These are phyloP conservation scores for Heteropelma amictum DNA, from an alignment of 2,888 invertebrate species.

Conservation along the genomic window DNA sequence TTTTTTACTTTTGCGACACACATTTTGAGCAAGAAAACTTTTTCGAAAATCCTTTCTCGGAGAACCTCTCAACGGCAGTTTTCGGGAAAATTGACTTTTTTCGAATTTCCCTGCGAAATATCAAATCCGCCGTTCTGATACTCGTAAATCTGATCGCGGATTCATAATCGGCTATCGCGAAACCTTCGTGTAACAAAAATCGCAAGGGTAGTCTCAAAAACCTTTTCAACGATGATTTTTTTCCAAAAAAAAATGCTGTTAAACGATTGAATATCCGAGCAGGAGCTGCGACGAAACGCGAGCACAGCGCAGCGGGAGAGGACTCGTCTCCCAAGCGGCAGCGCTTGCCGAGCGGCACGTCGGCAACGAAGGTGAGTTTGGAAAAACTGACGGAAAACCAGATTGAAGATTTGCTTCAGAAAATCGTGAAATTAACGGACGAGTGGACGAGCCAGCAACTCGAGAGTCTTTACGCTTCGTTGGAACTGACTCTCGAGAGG, in stretches of 20 bases:
- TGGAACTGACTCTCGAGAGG: conserved; percentile 63
- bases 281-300: conserved; percentile 67
- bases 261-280: background rate
- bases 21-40: conserved; percentile 6
- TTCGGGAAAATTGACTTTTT: too few species aligned
- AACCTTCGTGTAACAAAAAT: too few species aligned
- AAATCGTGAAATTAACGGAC: conserved; percentile 64
- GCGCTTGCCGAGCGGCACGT: conserved; percentile 53
- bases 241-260: background rate
- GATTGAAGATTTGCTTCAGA: conserved; percentile 65
- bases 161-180: too few species aligned
- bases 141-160: too few species aligned
- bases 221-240: background rate
- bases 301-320: conserved; percentile 64
- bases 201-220: background rate
- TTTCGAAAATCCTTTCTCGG: background rate
- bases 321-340: conserved; percentile 64
- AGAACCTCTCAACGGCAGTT: too few species aligned
- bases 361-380: conserved; percentile 26
- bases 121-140: too few species aligned
- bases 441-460: conserved; percentile 69
- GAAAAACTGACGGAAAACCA: conserved; percentile 63
- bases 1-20: too few species aligned
- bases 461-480: conserved; percentile 64
- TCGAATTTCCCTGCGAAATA: too few species aligned